Conservation (phyloP, 2,888 invertebrate species). For the Agonopterix heracliana region DNA sequence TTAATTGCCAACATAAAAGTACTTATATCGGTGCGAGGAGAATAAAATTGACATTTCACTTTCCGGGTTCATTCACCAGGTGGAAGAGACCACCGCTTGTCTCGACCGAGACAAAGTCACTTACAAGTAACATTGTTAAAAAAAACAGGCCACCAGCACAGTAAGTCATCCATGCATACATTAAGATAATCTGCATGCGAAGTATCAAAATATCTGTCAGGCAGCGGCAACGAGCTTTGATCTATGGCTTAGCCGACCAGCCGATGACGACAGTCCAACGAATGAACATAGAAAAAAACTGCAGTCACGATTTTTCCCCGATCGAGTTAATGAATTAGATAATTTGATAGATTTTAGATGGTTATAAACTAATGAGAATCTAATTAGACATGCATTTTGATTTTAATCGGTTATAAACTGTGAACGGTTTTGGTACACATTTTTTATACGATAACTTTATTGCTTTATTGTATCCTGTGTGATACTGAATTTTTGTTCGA, state of each 20-base stretch:
- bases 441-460: no score
- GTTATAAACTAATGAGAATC: conserved; percentile 27
- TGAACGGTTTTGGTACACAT: no score
- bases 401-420: neutral
- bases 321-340: conserved; percentile 28
- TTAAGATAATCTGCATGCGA: conserved; percentile 58
- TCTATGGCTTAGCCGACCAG: conserved; percentile 28
- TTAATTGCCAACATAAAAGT: neutral
- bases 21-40: no score
- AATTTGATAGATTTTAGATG: conserved; percentile 24
- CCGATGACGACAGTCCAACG: neutral
- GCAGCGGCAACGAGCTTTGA: conserved; percentile 56
- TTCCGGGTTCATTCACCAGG: conserved; percentile 54
- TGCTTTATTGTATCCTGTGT: no score
- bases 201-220: conserved; percentile 71
- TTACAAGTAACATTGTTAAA: conserved; percentile 65
- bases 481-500: no score
- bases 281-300: neutral
- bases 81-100: conserved; percentile 47
- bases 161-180: conserved; percentile 66
- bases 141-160: conserved; percentile 57
- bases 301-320: conserved; percentile 30
- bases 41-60: conserved; percentile 49
- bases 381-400: conserved; percentile 23
- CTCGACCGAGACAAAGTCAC: conserved; percentile 64